phyloP scores from a whole-genome alignment of 2,888 invertebrate genomes.

The Hydroisotoma schaefferi region DNA sequence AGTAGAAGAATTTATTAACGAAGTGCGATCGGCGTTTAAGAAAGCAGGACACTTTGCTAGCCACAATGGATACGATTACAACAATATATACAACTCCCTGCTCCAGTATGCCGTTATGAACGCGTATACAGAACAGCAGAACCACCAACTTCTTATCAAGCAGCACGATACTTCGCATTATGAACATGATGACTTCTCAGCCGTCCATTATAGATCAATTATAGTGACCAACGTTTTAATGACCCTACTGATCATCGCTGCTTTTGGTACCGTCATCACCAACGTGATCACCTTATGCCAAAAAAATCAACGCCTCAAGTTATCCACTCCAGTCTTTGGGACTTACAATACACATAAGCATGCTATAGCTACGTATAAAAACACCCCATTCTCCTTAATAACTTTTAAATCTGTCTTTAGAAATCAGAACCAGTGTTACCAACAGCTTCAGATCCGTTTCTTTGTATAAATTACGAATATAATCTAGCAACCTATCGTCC shows the following conservation, averaged over 20 bases:
- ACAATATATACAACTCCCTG: not conserved
- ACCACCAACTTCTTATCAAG: not conserved
- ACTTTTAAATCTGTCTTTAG: no score
- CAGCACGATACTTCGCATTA: not conserved
- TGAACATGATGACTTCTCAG: not conserved
- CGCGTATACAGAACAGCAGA: not conserved
- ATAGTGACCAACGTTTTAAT: not conserved
- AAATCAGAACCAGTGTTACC: no score
- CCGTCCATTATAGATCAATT: not conserved
- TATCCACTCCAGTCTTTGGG: no score
- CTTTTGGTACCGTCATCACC: not conserved
- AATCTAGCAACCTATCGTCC: no score
- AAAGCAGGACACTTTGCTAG: not conserved
- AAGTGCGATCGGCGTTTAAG: not conserved
- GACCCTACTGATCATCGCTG: not conserved
- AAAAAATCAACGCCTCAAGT: no score
- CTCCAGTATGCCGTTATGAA: not conserved
- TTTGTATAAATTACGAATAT: no score
- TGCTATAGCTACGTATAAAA: no score
- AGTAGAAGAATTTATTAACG: not conserved
- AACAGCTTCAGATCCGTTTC: no score
- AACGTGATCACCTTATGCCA: not conserved
- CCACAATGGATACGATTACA: not conserved
- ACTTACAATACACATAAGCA: no score
- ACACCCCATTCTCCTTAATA: no score